phyloP scores from a whole-genome alignment of 2,797 vertebrate species.

The Cossypha niveicapilla region DNA sequence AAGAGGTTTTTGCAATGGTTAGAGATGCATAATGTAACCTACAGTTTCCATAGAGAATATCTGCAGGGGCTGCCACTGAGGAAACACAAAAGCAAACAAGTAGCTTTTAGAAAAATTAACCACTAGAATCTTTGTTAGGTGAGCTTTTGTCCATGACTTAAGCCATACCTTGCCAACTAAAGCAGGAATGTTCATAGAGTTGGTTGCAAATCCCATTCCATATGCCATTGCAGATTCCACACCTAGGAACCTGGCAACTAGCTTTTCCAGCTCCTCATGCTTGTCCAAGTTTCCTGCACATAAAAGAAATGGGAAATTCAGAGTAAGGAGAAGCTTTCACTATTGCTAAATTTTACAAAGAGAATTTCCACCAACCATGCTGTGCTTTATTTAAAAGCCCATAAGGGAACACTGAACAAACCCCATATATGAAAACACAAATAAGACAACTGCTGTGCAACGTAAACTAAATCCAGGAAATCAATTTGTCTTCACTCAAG shows the following conservation, averaged over 20 bases:
- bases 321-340: background rate
- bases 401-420: background rate
- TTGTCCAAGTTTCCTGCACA: constrained; percentile 89
- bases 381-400: background rate
- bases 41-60: background rate
- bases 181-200: constrained; percentile 98
- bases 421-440: background rate
- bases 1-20: background rate
- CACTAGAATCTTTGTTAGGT: background rate
- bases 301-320: constrained; percentile 23
- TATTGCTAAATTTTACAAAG: background rate
- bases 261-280: constrained; percentile 88
- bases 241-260: constrained; percentile 89
- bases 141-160: background rate
- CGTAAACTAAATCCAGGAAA: background rate
- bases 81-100: background rate
- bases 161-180: constrained; percentile 88
- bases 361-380: background rate
- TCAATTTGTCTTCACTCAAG: background rate
- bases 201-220: constrained; percentile 98
- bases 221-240: constrained; percentile 93
- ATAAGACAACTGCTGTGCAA: background rate
- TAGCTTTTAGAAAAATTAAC: background rate
- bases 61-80: background rate
- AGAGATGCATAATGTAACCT: background rate